Percentiles rank a stretch among this genome's conserved stretches.
phyloP scores from a whole-genome alignment of 1,140 invertebrate species.

The Neoseiulus cucumeris region DNA sequence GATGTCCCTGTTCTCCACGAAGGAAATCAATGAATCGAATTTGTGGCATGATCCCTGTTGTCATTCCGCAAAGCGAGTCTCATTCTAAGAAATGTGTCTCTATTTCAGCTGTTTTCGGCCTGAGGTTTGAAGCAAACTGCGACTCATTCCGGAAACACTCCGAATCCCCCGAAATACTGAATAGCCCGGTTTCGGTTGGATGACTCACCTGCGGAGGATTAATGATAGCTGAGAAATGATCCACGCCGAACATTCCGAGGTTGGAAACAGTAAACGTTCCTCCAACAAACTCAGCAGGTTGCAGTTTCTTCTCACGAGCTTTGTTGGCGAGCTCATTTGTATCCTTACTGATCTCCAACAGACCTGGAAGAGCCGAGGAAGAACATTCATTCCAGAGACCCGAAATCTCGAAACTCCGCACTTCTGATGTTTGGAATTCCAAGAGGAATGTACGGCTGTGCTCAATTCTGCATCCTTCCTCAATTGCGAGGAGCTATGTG shows the following conservation, averaged over 20 bases:
- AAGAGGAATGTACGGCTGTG: neutral
- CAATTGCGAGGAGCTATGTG: too few species aligned
- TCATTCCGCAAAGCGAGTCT: too few species aligned
- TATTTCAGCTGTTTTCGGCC: too few species aligned
- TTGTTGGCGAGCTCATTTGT: constrained; percentile 66
- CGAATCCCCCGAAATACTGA: too few species aligned
- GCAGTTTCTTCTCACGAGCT: constrained; percentile 78
- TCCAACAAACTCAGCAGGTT: constrained; percentile 88
- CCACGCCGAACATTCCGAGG: constrained; percentile 89
- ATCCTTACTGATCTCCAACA: constrained; percentile 63
- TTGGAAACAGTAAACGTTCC: constrained; percentile 75
- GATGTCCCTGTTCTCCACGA: neutral
- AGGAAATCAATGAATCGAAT: neutral
- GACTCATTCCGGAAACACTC: too few species aligned
- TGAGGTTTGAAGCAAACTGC: too few species aligned
- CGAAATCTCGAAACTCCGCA: too few species aligned
- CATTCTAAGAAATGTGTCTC: too few species aligned
- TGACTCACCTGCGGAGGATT: constrained; percentile 40
- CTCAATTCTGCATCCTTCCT: too few species aligned
- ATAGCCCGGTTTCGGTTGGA: too few species aligned
- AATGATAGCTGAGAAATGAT: constrained; percentile 43
- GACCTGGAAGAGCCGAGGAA: constrained; percentile 34
- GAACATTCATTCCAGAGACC: neutral
- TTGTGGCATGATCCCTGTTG: too few species aligned
- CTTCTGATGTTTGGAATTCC: neutral